These are phyloP conservation scores for Hydra vulgaris DNA, from an alignment of 30 jellyfish, hydroid and myxozoan species.

Conservation along the genomic window DNA sequence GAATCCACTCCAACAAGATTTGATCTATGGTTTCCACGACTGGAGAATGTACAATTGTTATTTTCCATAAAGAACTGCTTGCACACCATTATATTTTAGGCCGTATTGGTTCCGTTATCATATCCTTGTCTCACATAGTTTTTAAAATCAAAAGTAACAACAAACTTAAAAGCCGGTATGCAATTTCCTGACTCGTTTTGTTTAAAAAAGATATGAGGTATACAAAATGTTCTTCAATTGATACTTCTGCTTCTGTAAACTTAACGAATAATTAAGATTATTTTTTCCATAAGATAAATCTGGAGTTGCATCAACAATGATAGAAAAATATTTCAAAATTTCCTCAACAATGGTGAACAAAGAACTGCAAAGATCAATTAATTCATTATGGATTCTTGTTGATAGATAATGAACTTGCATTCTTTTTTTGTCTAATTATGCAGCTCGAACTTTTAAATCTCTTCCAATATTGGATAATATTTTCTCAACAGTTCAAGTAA, in stretches of 20 bases:
- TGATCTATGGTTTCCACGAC: background rate
- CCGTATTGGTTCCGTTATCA: background rate
- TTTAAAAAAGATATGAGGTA: background rate
- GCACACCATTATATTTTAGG: background rate
- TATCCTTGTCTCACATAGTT: background rate
- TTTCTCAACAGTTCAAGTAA: background rate
- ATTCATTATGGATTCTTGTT: background rate
- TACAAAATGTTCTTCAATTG: background rate
- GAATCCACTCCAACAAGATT: background rate
- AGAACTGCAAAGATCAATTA: background rate
- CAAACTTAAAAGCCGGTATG: background rate
- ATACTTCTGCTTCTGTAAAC: background rate
- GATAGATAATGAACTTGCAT: background rate
- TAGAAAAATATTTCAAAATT: background rate
- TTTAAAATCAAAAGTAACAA: no score
- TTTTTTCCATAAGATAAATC: background rate
- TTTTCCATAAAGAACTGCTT: background rate
- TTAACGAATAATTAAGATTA: background rate
- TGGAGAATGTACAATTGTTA: background rate
- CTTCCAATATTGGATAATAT: background rate
- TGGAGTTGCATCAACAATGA: background rate
- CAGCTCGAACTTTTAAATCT: background rate
- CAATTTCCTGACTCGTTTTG: background rate
- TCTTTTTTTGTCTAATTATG: background rate
- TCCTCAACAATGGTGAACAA: background rate